Base-by-base conservation (phyloP, 2,888 invertebrate species). In the Philaethria dido region DNA sequence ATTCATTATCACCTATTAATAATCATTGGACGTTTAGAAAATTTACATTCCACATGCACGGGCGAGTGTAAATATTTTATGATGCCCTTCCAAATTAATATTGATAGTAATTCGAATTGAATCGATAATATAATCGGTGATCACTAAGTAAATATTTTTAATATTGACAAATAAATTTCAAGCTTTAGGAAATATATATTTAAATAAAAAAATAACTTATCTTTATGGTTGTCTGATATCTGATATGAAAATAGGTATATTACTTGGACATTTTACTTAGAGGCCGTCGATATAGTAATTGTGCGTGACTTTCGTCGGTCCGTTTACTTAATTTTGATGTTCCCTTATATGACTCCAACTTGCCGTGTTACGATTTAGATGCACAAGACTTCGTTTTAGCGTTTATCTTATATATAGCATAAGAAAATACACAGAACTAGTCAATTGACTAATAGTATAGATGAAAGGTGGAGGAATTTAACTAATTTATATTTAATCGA, bases 311-410 rank as follows among this genome's bases (percentile, higher is more conserved):
- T 57, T 22, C 4, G 61, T 71, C 62, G 71, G 70, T 66, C 68
- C 36, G 64, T 71, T 66, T 70, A 72, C 72, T 72, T 72, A 72
- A 69, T 68, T 62, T 68, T 57, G 52, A 61, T 69, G 62, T 64
- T 45, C 48, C 60, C 22, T 66, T 55, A 39, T 67, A 62, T 71
- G 62, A 70, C 69, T 71, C 75, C 75, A 74, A 82, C 86, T 87
- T 88, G 85, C 86, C 76, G 78, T 77, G 73, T 82, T 69, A 77
- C 70, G 79, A 77, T 80, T 80, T 82, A 83, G 79, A 83, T 85
- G 88, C 88, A 87, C 86, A 88, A 88, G 81, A 86, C 83, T 83
- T 82, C 70, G 69, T 60, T 60, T 29, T 60, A 60, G 42, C 50
- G 61, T 63, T 69, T 65, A 61, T 61, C 60, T 47, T 81, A 81